A percentile compares a stretch with the other conserved stretches of the same genome.
Evolutionary conservation across 2,888 invertebrate species (phyloP).

Genomic region (Pemphredon lugubris): DNA sequence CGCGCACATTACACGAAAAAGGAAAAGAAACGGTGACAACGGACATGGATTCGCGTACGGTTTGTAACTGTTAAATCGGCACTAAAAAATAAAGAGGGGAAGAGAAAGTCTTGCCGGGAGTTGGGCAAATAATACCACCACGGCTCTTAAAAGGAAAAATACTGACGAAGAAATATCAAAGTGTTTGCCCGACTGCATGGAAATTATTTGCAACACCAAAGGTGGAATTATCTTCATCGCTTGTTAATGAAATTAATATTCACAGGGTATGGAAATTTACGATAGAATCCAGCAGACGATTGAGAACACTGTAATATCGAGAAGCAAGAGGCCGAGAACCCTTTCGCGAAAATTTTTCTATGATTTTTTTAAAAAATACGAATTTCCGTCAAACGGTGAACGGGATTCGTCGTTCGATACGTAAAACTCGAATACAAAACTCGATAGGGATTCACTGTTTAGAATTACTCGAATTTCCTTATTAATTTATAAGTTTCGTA

Average conservation of each 20-base stretch:
- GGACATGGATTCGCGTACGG: conserved; percentile 1
- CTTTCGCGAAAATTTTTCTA: background rate
- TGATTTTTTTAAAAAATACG: conserved; percentile 13
- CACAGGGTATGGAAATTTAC: conserved; percentile 5
- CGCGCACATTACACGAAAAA: conserved; percentile 22
- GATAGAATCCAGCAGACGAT: conserved; percentile 1
- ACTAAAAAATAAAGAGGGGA: background rate
- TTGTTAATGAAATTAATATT: conserved; percentile 8
- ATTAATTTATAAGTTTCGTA: background rate
- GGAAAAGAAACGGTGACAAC: conserved; percentile 21
- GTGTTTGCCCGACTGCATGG: conserved; percentile 21
- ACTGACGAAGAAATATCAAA: conserved; percentile 52
- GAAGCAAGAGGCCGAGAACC: background rate
- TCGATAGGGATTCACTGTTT: conserved; percentile 53
- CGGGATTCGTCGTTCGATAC: conserved; percentile 45
- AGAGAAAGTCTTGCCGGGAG: background rate
- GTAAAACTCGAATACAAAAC: conserved; percentile 55
- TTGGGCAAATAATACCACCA: background rate
- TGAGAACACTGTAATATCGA: background rate
- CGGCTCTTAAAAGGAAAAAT: conserved; percentile 28
- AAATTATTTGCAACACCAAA: conserved; percentile 37
- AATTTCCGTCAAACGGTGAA: conserved; percentile 25
- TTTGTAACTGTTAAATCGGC: background rate
- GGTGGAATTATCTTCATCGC: conserved; percentile 47
- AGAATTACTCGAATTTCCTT: conserved; percentile 42